Conservation (phyloP, 2,797 vertebrate genomes). For the Poeciliopsis turneri region DNA sequence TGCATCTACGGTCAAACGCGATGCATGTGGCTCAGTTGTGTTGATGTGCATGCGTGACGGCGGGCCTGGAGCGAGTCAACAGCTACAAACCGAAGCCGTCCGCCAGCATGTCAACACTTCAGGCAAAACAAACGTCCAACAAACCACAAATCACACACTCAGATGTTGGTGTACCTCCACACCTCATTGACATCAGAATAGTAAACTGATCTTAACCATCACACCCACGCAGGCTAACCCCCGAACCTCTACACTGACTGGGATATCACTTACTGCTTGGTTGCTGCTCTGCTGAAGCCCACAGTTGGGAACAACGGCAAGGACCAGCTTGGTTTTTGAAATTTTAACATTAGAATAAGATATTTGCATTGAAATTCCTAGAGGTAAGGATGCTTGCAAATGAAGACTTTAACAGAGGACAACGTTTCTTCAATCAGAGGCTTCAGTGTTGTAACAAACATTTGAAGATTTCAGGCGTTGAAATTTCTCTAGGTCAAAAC, state of each 20-base stretch:
- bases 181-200: slow-evolving; percentile 26
- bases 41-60: slow-evolving; percentile 18
- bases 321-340: neutral
- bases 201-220: slow-evolving; percentile 30
- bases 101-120: slow-evolving; percentile 31
- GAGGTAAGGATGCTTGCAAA: neutral
- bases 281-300: slow-evolving; percentile 1
- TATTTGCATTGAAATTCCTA: neutral
- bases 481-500: neutral
- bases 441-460: neutral
- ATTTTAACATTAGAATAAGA: neutral
- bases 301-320: neutral
- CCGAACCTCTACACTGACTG: neutral
- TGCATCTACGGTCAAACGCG: slow-evolving; percentile 11
- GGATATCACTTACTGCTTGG: neutral
- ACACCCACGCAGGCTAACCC: slow-evolving; percentile 1
- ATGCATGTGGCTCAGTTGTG: slow-evolving; percentile 24
- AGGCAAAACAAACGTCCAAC: slow-evolving; percentile 51
- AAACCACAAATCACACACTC: slow-evolving; percentile 39
- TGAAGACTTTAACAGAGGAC: neutral
- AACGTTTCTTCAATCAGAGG: neutral
- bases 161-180: slow-evolving; percentile 2
- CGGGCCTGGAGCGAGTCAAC: slow-evolving; percentile 8
- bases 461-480: neutral
- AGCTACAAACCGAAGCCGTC: slow-evolving; percentile 51